Base-by-base conservation (phyloP, 2,888 invertebrate genomes). In the Parochlus steinenii region DNA sequence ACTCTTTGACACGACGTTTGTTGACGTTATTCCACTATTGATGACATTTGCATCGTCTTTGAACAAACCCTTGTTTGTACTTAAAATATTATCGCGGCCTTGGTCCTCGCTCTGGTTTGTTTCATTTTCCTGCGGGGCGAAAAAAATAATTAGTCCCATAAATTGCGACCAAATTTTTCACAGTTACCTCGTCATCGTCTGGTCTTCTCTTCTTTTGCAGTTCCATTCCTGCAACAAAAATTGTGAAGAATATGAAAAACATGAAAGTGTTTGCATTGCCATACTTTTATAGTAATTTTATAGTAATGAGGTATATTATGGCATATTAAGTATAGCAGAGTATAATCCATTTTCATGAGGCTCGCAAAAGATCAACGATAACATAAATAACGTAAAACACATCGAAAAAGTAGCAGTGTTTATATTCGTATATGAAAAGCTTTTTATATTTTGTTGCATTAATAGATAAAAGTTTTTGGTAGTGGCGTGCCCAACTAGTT, bases 281-380 rank as follows among this genome's bases (percentile, higher is more conserved):
- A 36, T 24, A 16, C 11, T 6, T 18, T 23, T 31, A 11, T 7
- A 3, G 15, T 20, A 22, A 10, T 11, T 22, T 20, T 20, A n/a
- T n/a, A n/a, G n/a, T n/a, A n/a, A n/a, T n/a, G n/a, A n/a, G n/a
- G n/a, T n/a, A n/a, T n/a, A n/a, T n/a, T n/a, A n/a, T n/a, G n/a
- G n/a, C n/a, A n/a, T n/a, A n/a, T n/a, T n/a, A n/a, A n/a, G n/a
- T 22, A 25, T 31, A 11, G 4, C n/a, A 11, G 20, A 4, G 22
- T 31, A 14, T 23, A 30, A 30, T 18, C 22, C 29, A 30, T 24
- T 30, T 28, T 18, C 30, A 36, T 36, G 36, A 36, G 36, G 30
- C 36, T 36, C 29, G 29, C 22, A 36, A 36, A 11, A 36, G 36
- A 36, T 36, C 36, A 36, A 30, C 36, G 36, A 36, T 29, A 36